phyloP scores from a whole-genome alignment of 2,888 invertebrate species.

The Caradrina clavipalpis region DNA sequence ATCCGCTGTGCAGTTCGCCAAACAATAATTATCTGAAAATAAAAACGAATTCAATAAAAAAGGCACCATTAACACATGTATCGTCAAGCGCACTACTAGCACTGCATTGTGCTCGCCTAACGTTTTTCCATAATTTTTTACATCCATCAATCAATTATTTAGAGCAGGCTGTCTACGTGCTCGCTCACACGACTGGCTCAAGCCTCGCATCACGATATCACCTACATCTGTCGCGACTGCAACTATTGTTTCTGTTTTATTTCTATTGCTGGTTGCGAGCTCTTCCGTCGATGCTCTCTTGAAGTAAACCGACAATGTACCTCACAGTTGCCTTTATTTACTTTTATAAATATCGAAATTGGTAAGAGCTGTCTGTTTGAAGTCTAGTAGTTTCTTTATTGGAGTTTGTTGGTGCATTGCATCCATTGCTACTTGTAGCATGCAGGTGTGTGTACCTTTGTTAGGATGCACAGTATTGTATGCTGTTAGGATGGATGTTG shows the following conservation, averaged over 20 bases:
- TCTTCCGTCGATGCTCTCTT: not conserved
- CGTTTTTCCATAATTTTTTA: slow-evolving; percentile 75
- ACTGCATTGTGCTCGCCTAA: slow-evolving; percentile 67
- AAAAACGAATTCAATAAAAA: slow-evolving; percentile 51
- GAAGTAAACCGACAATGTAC: slow-evolving; percentile 48
- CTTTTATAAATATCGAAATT: slow-evolving; percentile 15
- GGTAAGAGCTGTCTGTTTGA: slow-evolving; percentile 39
- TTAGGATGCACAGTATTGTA: slow-evolving; percentile 32
- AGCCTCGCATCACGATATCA: slow-evolving; percentile 35
- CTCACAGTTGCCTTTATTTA: not conserved
- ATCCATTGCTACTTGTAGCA: slow-evolving; percentile 41
- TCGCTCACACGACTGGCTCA: slow-evolving; percentile 69
- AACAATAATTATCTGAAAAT: slow-evolving; percentile 43
- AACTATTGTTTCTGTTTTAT: slow-evolving; percentile 16
- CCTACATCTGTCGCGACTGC: slow-evolving; percentile 10
- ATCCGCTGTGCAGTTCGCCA: slow-evolving; percentile 15
- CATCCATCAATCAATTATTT: slow-evolving; percentile 74
- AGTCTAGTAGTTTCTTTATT: slow-evolving; percentile 51
- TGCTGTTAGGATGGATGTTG: slow-evolving; percentile 2
- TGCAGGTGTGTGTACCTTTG: not conserved
- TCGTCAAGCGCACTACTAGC: slow-evolving; percentile 64
- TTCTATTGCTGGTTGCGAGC: slow-evolving; percentile 44
- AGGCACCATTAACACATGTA: slow-evolving; percentile 58
- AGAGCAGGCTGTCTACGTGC: slow-evolving; percentile 80
- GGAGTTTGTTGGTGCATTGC: slow-evolving; percentile 10